Evolutionary conservation across 2,113 vertebrate species (phyloP).

Genomic region (Typhlomys cinereus): DNA sequence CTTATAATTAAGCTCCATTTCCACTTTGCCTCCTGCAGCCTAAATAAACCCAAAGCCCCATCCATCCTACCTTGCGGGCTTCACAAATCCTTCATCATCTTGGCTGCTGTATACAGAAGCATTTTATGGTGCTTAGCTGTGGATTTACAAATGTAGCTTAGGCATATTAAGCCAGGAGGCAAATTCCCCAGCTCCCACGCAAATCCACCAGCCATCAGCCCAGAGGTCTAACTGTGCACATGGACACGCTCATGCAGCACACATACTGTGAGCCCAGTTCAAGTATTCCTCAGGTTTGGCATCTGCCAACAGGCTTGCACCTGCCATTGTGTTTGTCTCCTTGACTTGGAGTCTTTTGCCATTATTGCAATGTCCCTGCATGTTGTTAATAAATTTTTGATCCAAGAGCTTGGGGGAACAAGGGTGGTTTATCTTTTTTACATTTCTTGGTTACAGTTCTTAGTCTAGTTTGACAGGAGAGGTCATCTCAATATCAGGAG

Average conservation of each 20-base stretch:
- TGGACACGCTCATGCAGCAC: too few species aligned
- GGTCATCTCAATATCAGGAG: too few species aligned
- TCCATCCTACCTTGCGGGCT: neutral
- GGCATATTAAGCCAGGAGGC: neutral
- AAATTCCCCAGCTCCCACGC: neutral
- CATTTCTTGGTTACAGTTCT: too few species aligned
- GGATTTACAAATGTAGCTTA: neutral
- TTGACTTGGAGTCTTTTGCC: neutral
- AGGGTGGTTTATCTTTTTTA: too few species aligned
- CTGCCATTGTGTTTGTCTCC: neutral
- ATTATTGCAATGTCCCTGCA: too few species aligned
- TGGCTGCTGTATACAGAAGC: neutral
- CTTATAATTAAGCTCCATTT: slow-evolving; percentile 49
- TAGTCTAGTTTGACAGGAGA: too few species aligned
- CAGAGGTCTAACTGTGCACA: neutral
- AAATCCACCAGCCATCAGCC: neutral
- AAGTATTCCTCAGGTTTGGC: neutral
- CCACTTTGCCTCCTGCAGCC: neutral
- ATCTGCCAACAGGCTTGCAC: neutral
- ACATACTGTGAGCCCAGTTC: neutral
- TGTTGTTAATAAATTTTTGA: too few species aligned
- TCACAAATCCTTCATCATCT: neutral
- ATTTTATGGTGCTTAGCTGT: neutral
- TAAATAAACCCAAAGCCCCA: neutral
- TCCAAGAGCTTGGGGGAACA: too few species aligned